Conservation (phyloP, 2,113 vertebrate species). For the Pyrgilauda ruficollis region DNA sequence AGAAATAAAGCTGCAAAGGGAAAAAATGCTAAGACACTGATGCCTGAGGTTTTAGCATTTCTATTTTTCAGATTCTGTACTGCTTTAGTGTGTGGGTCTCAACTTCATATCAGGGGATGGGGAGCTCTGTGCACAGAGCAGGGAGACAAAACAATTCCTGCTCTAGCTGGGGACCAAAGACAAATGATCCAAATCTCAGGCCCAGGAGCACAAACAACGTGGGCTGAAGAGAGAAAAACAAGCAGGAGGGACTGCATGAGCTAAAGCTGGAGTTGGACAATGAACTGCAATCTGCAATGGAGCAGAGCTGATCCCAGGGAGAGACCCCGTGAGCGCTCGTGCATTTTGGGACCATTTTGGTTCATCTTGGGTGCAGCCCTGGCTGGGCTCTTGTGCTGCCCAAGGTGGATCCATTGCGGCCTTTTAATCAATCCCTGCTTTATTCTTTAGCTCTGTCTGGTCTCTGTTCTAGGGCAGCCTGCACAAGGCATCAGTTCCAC, state of each 20-base stretch:
- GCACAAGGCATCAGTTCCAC: not conserved
- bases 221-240: not conserved
- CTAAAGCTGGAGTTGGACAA: not conserved
- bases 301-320: not conserved
- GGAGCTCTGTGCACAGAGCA: not conserved
- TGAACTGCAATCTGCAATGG: not conserved
- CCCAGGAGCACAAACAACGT: not conserved
- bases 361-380: not conserved
- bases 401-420: not conserved
- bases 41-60: not conserved
- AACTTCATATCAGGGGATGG: fast-evolving
- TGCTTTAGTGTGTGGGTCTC: not conserved
- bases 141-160: not conserved
- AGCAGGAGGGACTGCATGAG: not conserved
- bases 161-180: not conserved
- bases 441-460: not conserved
- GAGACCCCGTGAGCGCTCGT: not conserved
- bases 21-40: not conserved
- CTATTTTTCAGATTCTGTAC: not conserved
- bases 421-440: not conserved
- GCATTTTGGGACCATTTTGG: not conserved
- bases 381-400: not conserved
- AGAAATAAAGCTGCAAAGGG: not conserved
- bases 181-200: not conserved
- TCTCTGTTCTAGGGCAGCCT: not conserved